phyloP scores from a whole-genome alignment of 2,888 invertebrate genomes.

The Conus canariensis region DNA sequence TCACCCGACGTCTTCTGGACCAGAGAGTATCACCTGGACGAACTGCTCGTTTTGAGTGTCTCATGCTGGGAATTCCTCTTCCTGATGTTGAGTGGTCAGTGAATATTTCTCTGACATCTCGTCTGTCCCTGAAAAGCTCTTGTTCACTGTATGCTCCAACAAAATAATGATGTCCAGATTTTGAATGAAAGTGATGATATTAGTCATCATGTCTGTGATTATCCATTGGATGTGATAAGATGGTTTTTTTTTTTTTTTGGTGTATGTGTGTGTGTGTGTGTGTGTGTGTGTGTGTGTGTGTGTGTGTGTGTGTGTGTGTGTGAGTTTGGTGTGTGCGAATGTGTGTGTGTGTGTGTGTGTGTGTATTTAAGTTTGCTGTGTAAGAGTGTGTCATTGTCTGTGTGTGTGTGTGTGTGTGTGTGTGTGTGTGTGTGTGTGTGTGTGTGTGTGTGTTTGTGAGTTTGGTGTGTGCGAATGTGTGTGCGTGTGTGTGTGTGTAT shows the following conservation, averaged over 20 bases:
- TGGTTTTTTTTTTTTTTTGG: too few species aligned
- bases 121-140: too few species aligned
- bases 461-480: too few species aligned
- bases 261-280: too few species aligned
- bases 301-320: too few species aligned
- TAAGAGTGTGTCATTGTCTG: neutral
- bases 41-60: conserved; percentile 77
- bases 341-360: neutral
- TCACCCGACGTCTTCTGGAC: conserved; percentile 73
- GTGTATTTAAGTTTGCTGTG: neutral
- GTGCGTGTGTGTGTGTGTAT: neutral
- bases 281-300: too few species aligned
- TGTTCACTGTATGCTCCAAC: neutral
- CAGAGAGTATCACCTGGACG: conserved; percentile 62
- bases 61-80: conserved; percentile 91
- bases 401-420: conserved; percentile 13
- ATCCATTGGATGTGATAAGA: too few species aligned
- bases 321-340: neutral
- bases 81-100: conserved; percentile 90
- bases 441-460: too few species aligned
- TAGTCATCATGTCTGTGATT: too few species aligned
- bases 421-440: neutral
- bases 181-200: too few species aligned
- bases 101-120: neutral
- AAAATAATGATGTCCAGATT: too few species aligned